Evolutionary conservation across 2,797 vertebrate species (phyloP).

Genomic region (Onychomys arenicola): DNA sequence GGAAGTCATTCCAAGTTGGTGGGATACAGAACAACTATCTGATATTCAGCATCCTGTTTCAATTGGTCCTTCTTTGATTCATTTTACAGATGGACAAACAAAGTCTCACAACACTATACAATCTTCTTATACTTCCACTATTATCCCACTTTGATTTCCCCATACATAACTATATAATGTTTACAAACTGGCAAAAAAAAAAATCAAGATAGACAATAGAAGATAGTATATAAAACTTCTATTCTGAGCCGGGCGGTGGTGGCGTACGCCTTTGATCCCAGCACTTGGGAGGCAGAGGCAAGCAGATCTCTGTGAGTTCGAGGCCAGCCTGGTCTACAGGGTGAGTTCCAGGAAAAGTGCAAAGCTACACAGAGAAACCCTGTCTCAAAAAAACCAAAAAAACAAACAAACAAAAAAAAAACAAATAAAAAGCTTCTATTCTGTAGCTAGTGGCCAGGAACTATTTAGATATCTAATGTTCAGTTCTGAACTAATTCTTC

Average conservation of each 20-base stretch:
- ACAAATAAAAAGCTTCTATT: constrained; percentile 44
- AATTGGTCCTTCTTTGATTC: constrained; percentile 19
- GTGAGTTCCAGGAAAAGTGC: no score
- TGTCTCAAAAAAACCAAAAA: no score
- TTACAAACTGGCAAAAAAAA: constrained; percentile 43
- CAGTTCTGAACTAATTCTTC: background rate
- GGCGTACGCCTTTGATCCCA: no score
- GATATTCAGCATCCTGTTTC: constrained; percentile 29
- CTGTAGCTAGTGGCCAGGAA: constrained; percentile 49
- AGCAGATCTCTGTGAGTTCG: no score
- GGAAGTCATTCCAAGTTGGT: constrained; percentile 39
- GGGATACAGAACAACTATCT: constrained; percentile 43
- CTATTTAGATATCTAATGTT: background rate
- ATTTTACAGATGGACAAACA: constrained; percentile 17
- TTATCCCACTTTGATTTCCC: constrained; percentile 25
- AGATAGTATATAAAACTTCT: constrained; percentile 4
- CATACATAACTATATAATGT: constrained; percentile 43
- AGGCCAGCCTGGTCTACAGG: no score
- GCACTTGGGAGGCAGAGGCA: no score
- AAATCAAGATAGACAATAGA: constrained; percentile 48
- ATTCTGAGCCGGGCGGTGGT: no score
- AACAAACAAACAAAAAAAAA: no score
- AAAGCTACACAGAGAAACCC: no score
- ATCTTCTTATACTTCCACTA: background rate
- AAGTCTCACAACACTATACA: background rate